Percentiles rank a stretch among this genome's conserved stretches.
These are phyloP conservation scores for Etheostoma spectabile DNA, from an alignment of 2,113 vertebrate genomes.

Conservation along the genomic window DNA sequence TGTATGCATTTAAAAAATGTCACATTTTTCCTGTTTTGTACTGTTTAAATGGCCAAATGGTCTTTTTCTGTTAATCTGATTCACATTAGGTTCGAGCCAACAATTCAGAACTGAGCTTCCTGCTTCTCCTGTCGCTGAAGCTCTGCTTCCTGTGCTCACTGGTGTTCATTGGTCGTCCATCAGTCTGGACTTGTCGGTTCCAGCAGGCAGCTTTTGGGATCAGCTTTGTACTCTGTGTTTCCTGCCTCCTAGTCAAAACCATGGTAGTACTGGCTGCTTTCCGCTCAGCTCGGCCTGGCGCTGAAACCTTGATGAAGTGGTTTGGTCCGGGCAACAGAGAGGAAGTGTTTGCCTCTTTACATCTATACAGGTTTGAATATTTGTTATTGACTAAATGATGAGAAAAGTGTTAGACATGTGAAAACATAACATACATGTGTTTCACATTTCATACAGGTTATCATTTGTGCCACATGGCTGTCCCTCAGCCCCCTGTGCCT, in stretches of 20 bases:
- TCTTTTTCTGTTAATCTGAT: background rate
- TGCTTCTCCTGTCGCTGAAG: conserved; percentile 80
- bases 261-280: conserved; percentile 81
- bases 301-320: conserved; percentile 73
- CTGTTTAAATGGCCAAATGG: background rate
- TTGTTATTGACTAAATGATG: background rate
- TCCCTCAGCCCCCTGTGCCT: conserved; percentile 76
- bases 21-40: background rate
- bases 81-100: conserved; percentile 79
- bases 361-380: conserved; percentile 58
- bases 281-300: conserved; percentile 73
- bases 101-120: conserved; percentile 84
- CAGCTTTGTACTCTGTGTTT: conserved; percentile 82
- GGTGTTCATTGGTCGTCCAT: conserved; percentile 81
- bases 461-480: conserved; percentile 80
- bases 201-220: conserved; percentile 84
- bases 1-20: background rate
- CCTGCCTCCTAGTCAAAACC: conserved; percentile 83
- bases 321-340: conserved; percentile 79
- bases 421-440: background rate
- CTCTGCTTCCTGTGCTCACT: conserved; percentile 84
- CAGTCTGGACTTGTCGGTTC: conserved; percentile 78
- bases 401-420: background rate
- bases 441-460: conserved; percentile 61
- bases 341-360: conserved; percentile 73